phyloP scores from a whole-genome alignment of 2,797 vertebrate species.

The Neostethus bicornis region DNA sequence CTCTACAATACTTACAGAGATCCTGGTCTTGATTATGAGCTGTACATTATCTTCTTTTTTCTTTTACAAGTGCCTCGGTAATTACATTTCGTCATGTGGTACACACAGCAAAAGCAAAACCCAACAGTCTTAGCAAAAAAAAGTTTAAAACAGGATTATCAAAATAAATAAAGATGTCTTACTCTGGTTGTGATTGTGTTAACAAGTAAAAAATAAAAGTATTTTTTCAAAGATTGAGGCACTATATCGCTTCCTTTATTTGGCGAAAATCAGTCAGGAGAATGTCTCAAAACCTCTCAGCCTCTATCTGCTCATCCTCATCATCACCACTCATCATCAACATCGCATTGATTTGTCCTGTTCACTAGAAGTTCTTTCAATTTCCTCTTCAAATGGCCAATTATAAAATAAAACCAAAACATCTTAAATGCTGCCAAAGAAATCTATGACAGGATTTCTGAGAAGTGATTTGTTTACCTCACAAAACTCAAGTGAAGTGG shows the following conservation, averaged over 20 bases:
- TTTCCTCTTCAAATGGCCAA: conserved; percentile 47
- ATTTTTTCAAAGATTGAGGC: conserved; percentile 44
- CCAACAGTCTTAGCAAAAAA: conserved; percentile 19
- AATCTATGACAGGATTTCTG: conserved; percentile 32
- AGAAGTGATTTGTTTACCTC: conserved; percentile 28
- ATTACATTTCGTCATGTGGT: conserved; percentile 26
- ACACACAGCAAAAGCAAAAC: conserved; percentile 35
- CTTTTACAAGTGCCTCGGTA: conserved; percentile 13
- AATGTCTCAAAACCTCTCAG: conserved; percentile 25
- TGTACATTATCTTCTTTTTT: conserved; percentile 21
- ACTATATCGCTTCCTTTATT: conserved; percentile 51
- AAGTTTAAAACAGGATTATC: conserved; percentile 13
- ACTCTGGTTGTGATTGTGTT: conserved; percentile 14
- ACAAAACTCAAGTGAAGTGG: conserved; percentile 2
- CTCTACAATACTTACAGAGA: conserved; percentile 26
- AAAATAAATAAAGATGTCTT: conserved; percentile 53
- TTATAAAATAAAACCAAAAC: conserved; percentile 47
- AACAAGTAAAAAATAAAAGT: conserved; percentile 8
- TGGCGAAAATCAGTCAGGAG: conserved; percentile 17
- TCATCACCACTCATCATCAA: conserved; percentile 20
- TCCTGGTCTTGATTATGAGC: conserved; percentile 31
- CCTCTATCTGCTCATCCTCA: conserved; percentile 9
- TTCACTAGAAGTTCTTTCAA: conserved; percentile 39
- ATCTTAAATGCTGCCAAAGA: conserved; percentile 45
- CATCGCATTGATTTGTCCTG: conserved; percentile 40